Base-by-base conservation (phyloP, 2,888 invertebrate genomes). In the Auanema sp. region DNA sequence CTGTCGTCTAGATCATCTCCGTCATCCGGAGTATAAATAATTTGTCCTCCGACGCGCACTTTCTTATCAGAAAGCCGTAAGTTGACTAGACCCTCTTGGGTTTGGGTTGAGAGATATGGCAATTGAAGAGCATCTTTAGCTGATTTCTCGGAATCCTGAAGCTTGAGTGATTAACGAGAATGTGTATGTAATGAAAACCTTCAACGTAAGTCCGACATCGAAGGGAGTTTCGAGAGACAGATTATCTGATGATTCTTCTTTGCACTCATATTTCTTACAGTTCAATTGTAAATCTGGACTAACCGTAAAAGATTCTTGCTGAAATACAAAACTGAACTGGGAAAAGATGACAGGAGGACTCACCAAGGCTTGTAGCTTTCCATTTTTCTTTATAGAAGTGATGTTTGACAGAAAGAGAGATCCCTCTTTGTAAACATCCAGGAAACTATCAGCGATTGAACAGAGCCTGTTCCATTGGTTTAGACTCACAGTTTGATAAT, bases 1-100 rank as follows among this genome's bases (percentile, higher is more conserved):
- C 75, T 75, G 23, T 79, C 80, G 58, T 80, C 80, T 3, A 80
- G 63, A 55, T 80, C 80, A 60, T 80, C 80, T 5, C 66, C 77
- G 12, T 67, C 67, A 59, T 80, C 80, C 10, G 80, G 79, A 43
- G 71, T 73, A 60, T 80, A 80, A 44, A 80, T 71, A 42, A 80
- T 68, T 50, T 77, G 73, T 8, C 80, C 80, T 25, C 80, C 80
- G 18, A 70, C 74, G 23, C 77, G 66, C 25, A 78, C 71, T 59
- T 76, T 77, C 87, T 96, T 98, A 63, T 96, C 72, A 0, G 71
- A 57, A 0, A 64, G 60, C 18, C 76, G 73, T 43, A 76, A 70
- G 44, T 75, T 60, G 1, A 75, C 77, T 10, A 79, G 67, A 68
- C 71, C 78, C 65, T 78, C 68, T 59, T 76, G 69, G 6, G 66